Evolutionary conservation across 2,888 invertebrate genomes (phyloP).

Genomic region (Macrosoma leucophasiata): DNA sequence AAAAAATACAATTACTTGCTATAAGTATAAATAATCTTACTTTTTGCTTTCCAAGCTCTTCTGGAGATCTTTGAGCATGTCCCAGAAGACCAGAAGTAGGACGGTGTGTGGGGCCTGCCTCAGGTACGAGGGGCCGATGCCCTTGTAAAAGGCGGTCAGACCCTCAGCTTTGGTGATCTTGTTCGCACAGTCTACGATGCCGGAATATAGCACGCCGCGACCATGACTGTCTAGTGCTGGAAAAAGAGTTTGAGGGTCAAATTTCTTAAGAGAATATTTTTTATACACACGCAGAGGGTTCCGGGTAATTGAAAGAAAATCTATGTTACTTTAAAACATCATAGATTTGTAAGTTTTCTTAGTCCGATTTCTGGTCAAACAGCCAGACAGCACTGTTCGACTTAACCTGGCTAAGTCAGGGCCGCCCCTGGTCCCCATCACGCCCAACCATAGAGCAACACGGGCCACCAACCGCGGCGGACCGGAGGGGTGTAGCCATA

Average conservation of each 20-base stretch:
- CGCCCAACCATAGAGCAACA: too few relatives aligned
- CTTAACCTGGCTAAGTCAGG: too few relatives aligned
- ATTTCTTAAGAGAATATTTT: too few relatives aligned
- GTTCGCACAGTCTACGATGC: conserved; percentile 83
- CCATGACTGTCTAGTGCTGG: conserved; percentile 80
- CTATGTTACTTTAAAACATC: too few relatives aligned
- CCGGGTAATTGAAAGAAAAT: too few relatives aligned
- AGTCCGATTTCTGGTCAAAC: too few relatives aligned
- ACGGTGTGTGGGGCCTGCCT: conserved; percentile 94
- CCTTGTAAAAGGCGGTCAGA: conserved; percentile 91
- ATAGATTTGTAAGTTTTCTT: too few relatives aligned
- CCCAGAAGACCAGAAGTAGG: conserved; percentile 92
- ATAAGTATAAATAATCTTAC: neutral
- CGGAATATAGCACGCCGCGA: conserved; percentile 81
- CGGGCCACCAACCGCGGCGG: too few relatives aligned
- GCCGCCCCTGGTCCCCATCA: too few relatives aligned
- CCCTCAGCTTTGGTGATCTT: conserved; percentile 88
- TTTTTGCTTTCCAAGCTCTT: conserved; percentile 31
- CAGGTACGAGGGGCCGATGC: conserved; percentile 91
- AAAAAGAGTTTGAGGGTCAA: conserved; percentile 22
- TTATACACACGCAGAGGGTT: too few relatives aligned
- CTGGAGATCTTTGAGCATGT: conserved; percentile 77
- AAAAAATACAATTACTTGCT: neutral
- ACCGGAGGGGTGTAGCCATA: too few relatives aligned
- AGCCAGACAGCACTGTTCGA: too few relatives aligned